Base-by-base conservation (phyloP, 2,797 vertebrate genomes). In the Myotis myotis region DNA sequence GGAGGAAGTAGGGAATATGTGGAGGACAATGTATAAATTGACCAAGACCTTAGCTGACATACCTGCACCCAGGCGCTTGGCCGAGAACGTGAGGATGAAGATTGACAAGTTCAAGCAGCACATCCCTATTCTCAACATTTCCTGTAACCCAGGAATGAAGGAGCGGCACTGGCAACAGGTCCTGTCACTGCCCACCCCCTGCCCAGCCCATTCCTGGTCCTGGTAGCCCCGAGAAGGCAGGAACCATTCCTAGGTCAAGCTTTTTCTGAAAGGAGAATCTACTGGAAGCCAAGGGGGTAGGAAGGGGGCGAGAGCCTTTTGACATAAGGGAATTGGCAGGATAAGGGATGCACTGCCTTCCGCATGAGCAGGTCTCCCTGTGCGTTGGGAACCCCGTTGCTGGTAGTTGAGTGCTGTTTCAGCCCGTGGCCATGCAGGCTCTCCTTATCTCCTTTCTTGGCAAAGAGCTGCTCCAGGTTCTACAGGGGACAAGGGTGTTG, bases 141-240 rank as follows among this genome's bases (percentile, higher is more conserved):
- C 98, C 97, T 99, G 99, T 97, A 99, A 99, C 96, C 99, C 97
- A 0, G 99, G 99, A 20, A 98, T 99, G 95, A 99, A 99, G 97
- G 98, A 98, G 0, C 98, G 99, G 4, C 99, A 99, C 94, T 99
- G 99, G 99, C 92, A 99, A 10, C 97, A 98, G 99, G 99, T 99
- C 30, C 62, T 82, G 83, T 41, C 36, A 41, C 36, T 71, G 33
- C 36, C 70, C 8, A 1, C 12, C 17, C 47, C 23, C n/a, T 41
- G 1, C 72, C 74, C 22, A 60, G 12, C 12, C 60, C 72, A 4
- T 6, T 20, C 30, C 28, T 55, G 28, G 20, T 87, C 68, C 25
- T 66, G 8, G 22, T 15, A 38, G 33, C 47, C n/a, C 66, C 62
- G 44, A 49, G 6, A 84, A 96, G 53, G 62, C 78, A 82, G 79